These are phyloP conservation scores for Disparrhopalites patrizii DNA, from an alignment of 2,888 invertebrate genomes.

Conservation along the genomic window DNA sequence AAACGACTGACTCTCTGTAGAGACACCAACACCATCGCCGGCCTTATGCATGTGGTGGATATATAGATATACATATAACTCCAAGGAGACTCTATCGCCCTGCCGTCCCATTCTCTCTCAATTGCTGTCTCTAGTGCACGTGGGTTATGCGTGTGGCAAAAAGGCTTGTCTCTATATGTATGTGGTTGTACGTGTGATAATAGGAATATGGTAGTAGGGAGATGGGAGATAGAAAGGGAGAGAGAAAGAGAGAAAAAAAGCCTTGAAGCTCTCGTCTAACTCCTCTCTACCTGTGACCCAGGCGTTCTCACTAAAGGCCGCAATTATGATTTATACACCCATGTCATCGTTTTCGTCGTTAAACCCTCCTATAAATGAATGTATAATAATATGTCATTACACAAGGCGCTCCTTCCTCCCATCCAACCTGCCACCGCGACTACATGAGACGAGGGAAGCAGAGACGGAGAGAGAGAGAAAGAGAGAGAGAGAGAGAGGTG, in stretches of 20 bases:
- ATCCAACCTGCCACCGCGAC: too few relatives aligned
- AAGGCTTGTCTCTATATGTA: neutral
- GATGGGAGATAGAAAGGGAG: too few relatives aligned
- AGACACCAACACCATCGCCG: constrained; percentile 14
- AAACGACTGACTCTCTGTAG: constrained; percentile 20
- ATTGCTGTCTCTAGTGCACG: neutral
- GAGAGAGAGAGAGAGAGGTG: too few relatives aligned
- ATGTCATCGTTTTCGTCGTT: constrained; percentile 11
- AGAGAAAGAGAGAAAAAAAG: too few relatives aligned
- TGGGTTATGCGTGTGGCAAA: neutral
- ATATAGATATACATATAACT: constrained; percentile 18
- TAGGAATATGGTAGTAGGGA: too few relatives aligned
- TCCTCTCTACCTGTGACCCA: constrained; percentile 24
- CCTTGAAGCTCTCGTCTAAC: too few relatives aligned
- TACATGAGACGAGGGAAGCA: too few relatives aligned
- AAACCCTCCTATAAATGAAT: constrained; percentile 7
- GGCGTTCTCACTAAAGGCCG: constrained; percentile 6
- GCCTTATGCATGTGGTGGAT: too few relatives aligned
- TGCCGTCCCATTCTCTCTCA: constrained; percentile 9
- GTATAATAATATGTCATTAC: constrained; percentile 7
- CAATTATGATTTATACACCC: constrained; percentile 26
- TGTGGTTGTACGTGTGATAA: too few relatives aligned
- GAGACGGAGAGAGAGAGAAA: too few relatives aligned
- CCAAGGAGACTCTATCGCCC: constrained; percentile 24
- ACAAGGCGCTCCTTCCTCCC: too few relatives aligned